phyloP scores from a whole-genome alignment of 2,888 invertebrate species.

The Monoplex corrugatus region DNA sequence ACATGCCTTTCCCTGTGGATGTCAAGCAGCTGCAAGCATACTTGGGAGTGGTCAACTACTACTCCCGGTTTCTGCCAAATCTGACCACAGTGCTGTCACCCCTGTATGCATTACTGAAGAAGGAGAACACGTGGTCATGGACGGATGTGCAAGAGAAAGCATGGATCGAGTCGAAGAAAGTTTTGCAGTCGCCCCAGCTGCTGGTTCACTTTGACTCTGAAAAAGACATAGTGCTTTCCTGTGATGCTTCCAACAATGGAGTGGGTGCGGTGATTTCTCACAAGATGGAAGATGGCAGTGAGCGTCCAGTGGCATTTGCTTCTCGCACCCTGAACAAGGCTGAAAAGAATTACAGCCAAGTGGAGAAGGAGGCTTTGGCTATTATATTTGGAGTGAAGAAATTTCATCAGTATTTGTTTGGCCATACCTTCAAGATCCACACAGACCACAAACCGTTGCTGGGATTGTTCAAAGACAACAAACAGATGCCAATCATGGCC shows the following conservation, averaged over 20 bases:
- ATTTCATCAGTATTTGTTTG: constrained; percentile 49
- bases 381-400: constrained; percentile 32
- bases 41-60: too few species aligned
- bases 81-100: too few species aligned
- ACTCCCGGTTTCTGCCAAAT: too few species aligned
- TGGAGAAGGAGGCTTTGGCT: constrained; percentile 42
- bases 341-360: constrained; percentile 43
- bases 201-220: constrained; percentile 69
- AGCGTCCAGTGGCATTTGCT: constrained; percentile 48
- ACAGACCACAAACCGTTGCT: constrained; percentile 47
- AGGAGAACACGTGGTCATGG: too few species aligned
- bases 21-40: too few species aligned
- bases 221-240: constrained; percentile 70
- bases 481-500: constrained; percentile 15
- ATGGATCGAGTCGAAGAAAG: constrained; percentile 59
- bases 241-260: constrained; percentile 78
- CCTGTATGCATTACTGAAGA: constrained; percentile 44
- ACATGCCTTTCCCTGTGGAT: too few species aligned
- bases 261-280: constrained; percentile 66
- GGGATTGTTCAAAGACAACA: constrained; percentile 38
- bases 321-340: constrained; percentile 47
- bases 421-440: background rate
- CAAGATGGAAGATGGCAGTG: constrained; percentile 40
- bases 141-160: too few species aligned
- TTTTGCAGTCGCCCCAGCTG: constrained; percentile 57